Evolutionary conservation across 2,888 invertebrate genomes (phyloP).

Genomic region (Bruchidius siliquastri): DNA sequence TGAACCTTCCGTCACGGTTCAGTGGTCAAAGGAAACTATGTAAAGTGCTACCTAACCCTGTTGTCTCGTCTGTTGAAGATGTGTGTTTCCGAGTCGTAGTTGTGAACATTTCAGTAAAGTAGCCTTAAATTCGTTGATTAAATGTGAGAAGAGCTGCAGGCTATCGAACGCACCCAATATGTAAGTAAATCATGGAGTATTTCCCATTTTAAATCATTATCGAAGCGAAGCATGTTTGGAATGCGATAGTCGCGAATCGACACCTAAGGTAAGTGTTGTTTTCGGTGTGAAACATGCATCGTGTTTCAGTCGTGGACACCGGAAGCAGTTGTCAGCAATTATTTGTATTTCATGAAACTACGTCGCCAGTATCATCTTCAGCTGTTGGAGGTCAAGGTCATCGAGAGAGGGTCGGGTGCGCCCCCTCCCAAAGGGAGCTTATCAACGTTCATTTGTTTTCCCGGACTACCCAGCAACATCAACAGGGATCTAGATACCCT

Average conservation of each 20-base stretch:
- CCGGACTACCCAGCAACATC: background rate
- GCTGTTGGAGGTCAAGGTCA: conserved; percentile 38
- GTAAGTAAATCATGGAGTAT: background rate
- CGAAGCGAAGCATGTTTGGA: background rate
- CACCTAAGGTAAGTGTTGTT: background rate
- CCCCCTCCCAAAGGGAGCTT: conserved; percentile 11
- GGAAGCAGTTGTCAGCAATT: background rate
- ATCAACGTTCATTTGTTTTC: conserved; percentile 10
- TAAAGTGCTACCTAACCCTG: background rate
- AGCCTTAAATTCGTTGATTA: background rate
- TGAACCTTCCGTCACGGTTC: background rate
- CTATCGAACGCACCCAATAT: background rate
- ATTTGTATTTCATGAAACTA: conserved; percentile 4
- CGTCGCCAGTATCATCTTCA: conserved; percentile 21
- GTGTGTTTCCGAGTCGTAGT: background rate
- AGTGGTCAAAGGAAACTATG: background rate
- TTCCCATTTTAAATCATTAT: background rate
- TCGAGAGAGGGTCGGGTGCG: conserved; percentile 32
- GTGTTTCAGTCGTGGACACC: background rate
- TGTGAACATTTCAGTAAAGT: background rate
- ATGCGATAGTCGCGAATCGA: background rate
- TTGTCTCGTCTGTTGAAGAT: background rate
- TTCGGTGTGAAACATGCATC: background rate
- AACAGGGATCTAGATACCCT: background rate
- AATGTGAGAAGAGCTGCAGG: background rate